phyloP scores from a whole-genome alignment of 2,888 invertebrate species.

The Trimorus sp. region DNA sequence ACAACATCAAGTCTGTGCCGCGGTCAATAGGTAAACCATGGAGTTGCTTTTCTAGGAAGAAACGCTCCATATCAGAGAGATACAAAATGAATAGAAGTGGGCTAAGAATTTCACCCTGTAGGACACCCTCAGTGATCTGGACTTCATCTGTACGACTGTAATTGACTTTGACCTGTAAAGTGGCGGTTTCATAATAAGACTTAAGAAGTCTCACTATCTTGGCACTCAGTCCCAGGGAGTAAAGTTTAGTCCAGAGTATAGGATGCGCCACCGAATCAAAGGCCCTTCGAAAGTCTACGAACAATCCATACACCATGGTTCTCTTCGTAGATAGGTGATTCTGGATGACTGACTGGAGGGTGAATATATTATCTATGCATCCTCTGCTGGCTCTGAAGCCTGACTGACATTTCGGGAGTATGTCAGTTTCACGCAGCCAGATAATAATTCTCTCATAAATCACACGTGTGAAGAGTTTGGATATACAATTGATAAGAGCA shows the following conservation, averaged over 20 bases:
- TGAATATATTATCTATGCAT: background rate
- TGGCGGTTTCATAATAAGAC: background rate
- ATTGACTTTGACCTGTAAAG: background rate
- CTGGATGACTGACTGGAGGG: background rate
- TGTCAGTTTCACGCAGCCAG: background rate
- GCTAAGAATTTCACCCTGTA: too few species aligned
- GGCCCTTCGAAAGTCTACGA: slow-evolving; percentile 24
- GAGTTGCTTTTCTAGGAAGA: too few species aligned
- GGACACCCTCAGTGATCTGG: too few species aligned
- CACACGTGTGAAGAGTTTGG: background rate
- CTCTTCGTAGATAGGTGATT: background rate
- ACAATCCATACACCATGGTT: background rate
- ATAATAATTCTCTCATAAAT: background rate
- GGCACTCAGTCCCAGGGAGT: background rate
- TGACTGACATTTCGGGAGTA: background rate
- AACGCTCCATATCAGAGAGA: too few species aligned
- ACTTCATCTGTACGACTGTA: too few species aligned
- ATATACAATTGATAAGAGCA: background rate
- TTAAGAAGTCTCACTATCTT: background rate
- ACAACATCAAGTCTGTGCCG: background rate
- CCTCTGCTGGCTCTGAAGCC: background rate
- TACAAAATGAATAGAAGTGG: too few species aligned
- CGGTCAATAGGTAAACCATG: too few species aligned
- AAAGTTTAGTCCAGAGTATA: background rate
- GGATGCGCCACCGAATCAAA: background rate